These are phyloP conservation scores for Nemapogon koenigi DNA, from an alignment of 2,888 invertebrate genomes.

Conservation along the genomic window DNA sequence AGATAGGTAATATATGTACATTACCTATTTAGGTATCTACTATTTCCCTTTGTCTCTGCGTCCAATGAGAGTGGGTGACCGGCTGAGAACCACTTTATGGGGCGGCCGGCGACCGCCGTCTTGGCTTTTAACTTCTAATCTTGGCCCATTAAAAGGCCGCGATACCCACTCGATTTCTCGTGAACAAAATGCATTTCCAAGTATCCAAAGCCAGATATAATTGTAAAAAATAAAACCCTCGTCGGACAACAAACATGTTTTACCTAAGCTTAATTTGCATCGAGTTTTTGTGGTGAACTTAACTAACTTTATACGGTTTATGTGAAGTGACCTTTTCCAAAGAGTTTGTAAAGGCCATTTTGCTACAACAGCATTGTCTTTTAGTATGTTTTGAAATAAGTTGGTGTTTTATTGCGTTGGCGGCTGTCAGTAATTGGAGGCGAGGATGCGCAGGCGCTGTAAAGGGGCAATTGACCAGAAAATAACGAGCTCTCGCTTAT, in stretches of 20 bases:
- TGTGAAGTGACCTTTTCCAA: conserved; percentile 14
- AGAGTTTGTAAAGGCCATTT: conserved; percentile 18
- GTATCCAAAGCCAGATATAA: conserved; percentile 55
- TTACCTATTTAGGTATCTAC: not conserved
- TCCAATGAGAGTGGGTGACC: conserved; percentile 3
- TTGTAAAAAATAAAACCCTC: conserved; percentile 60
- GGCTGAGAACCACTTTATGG: conserved; percentile 8
- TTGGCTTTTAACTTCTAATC: conserved; percentile 61
- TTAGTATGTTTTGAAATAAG: conserved; percentile 10
- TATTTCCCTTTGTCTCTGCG: not conserved
- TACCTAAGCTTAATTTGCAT: conserved; percentile 63
- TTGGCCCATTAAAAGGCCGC: conserved; percentile 60
- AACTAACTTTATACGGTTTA: not conserved
- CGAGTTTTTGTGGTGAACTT: conserved; percentile 4
- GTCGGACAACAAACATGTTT: conserved; percentile 59
- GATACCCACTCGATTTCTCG: conserved; percentile 51
- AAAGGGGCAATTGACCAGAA: conserved; percentile 64
- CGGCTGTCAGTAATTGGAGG: conserved; percentile 62
- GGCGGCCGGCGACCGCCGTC: conserved; percentile 19
- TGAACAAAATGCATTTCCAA: conserved; percentile 56
- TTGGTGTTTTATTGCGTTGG: conserved; percentile 48
- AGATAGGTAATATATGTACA: no score
- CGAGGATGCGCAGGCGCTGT: conserved; percentile 61
- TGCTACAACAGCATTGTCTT: conserved; percentile 9
- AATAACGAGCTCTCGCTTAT: conserved; percentile 52